phyloP scores from a whole-genome alignment of 2,113 vertebrate genomes.

The Glareola pratincola region DNA sequence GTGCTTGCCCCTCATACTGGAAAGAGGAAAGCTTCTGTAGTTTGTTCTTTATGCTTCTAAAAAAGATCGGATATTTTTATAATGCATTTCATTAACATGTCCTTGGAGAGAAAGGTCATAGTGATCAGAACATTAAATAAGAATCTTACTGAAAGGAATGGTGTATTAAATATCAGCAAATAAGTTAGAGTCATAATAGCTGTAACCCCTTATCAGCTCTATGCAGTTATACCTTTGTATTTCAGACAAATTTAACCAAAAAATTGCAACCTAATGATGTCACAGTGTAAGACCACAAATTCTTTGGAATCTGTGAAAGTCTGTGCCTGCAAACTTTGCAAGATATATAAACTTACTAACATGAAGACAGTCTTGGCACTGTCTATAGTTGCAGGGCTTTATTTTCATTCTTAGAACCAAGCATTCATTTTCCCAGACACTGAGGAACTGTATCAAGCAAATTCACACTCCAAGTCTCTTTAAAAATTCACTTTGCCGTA shows the following conservation, averaged over 20 bases:
- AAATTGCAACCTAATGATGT: neutral
- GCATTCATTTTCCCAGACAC: neutral
- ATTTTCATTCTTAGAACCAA: neutral
- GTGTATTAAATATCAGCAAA: neutral
- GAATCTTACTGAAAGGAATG: neutral
- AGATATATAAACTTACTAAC: neutral
- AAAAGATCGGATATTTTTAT: neutral
- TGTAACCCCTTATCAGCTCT: neutral
- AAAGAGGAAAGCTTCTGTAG: neutral
- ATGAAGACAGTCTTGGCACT: neutral
- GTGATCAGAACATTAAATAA: neutral
- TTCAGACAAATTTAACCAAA: neutral
- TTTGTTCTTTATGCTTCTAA: neutral
- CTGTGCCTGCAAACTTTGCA: neutral
- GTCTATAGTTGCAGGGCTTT: neutral
- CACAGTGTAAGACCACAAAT: neutral
- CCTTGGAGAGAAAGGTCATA: neutral
- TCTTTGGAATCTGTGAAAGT: neutral
- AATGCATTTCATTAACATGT: neutral
- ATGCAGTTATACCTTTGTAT: neutral
- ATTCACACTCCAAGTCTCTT: neutral
- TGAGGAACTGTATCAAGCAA: neutral
- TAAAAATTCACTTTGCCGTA: neutral
- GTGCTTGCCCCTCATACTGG: neutral
- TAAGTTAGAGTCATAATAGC: neutral